A percentile compares a stretch with the other conserved stretches of the same genome.
phyloP scores from a whole-genome alignment of 2,113 vertebrate species.

The Menidia beryllina region DNA sequence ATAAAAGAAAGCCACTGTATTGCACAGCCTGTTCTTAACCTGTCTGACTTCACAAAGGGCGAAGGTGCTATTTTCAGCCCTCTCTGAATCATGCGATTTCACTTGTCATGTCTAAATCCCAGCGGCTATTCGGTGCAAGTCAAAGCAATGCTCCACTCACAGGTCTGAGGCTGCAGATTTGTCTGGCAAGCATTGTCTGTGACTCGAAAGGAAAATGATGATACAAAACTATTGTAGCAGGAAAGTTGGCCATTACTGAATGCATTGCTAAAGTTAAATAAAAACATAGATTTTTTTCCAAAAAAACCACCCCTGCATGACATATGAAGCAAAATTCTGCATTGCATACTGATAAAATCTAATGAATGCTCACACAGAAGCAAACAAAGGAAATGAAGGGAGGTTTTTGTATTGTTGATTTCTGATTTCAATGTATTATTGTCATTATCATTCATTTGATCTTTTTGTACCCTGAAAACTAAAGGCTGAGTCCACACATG shows the following conservation, averaged over 20 bases:
- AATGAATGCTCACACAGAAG: not conserved
- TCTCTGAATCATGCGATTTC: slow-evolving; percentile 59
- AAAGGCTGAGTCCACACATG: slow-evolving; percentile 5
- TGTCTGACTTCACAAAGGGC: slow-evolving; percentile 47
- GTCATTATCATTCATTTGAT: not conserved
- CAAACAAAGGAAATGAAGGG: not conserved
- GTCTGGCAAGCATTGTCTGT: slow-evolving; percentile 8
- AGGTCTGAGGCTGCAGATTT: slow-evolving; percentile 27
- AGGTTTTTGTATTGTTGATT: slow-evolving; percentile 5
- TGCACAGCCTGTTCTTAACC: slow-evolving; percentile 32
- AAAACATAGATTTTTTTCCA: not conserved
- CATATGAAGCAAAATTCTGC: not conserved
- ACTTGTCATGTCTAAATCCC: slow-evolving; percentile 53
- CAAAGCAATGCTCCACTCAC: slow-evolving; percentile 42
- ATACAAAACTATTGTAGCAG: slow-evolving; percentile 7
- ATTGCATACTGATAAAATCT: not conserved
- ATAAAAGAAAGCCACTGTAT: slow-evolving; percentile 2
- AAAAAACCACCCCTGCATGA: not conserved
- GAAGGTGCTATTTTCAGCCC: slow-evolving; percentile 39
- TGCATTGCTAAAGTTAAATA: not conserved
- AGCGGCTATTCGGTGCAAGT: slow-evolving; percentile 28
- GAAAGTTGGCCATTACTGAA: not conserved
- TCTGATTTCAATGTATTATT: not conserved
- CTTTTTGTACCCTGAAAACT: slow-evolving; percentile 22
- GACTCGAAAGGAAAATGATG: slow-evolving; percentile 12